Evolutionary conservation across 2,797 vertebrate genomes (phyloP), one percentile per base, ranked within the genome.

Genomic region (Falco rusticolus): DNA sequence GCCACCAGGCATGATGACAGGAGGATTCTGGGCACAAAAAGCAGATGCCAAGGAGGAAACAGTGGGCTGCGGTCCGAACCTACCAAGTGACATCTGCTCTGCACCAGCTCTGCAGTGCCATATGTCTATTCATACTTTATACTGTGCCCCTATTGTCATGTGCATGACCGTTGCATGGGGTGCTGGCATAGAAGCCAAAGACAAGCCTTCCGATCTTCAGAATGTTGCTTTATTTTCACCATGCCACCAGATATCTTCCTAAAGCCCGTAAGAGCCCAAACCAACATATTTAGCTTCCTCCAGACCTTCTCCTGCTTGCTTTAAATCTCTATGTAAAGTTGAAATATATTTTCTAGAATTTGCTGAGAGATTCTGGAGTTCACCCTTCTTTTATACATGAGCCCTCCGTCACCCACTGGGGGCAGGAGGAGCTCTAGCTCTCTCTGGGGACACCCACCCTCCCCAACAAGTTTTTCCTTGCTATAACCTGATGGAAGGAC

Each of bases 31-130:
- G 59, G 69, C 51, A 92, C 57, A 89, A 76, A 66, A 82, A 31
- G 33, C 41, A 1, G 6, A 68, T 63, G 45, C 60, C 72, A 78
- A 74, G 56, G 79, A 97, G 60, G 71, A 34, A 90, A 26, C 0
- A 2, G 71, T 25, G 39, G 41, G 71, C 77, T 94, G 63, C 11
- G 5, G 31, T 71, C 81, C 64, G 59, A 72, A 77, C 69, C 65
- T 94, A 68, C 16, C 76, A 83, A 33, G 61, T 82, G 93, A 96
- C 39, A 57, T 87, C 86, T 89, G 91, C 93, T 91, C 79, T 10
- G 21, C 13, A 72, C 94, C 92, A 95, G 87, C 43, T 72, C 80
- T 93, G 81, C 59, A 18, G 39, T 83, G 56, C 91, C 94, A 96
- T 93, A 81, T 96, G 91, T 39, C 60, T 96, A 43, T 85, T 95